Base-by-base conservation (phyloP, 2,797 vertebrate genomes). In the Cetoscarus ocellatus region DNA sequence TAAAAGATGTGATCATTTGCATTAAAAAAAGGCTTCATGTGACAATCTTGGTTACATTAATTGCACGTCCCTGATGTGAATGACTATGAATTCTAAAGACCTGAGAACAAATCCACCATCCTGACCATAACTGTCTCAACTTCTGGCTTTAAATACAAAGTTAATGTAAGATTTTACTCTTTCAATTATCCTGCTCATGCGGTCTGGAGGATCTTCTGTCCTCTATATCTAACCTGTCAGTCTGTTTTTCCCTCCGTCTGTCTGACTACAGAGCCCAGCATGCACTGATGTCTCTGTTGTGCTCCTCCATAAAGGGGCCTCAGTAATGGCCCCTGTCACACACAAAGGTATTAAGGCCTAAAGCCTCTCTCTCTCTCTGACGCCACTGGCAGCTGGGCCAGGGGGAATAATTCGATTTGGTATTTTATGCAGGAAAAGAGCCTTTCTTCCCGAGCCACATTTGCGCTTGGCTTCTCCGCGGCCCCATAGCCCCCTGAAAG, bases 331-430 rank as follows among this genome's bases (percentile, higher is more conserved):
- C 87, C 86, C 89, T 94, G 93, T 94, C 93, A 83, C 90, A 92
- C 88, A 91, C 90, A 88, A 92, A 89, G 89, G 87, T 90, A 91
- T 93, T 91, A 92, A 88, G 83, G 66, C 84, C 89, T 84, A 83
- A 88, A 91, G 76, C 87, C 82, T 85, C 79, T 79, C 48, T 27
- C 48, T 50, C 18, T 50, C 74, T 70, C 69, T 54, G 83, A 89
- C 79, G 85, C 88, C 88, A 80, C 83, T 90, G 90, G 91, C 94
- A 94, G 94, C 92, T 94, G 94, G 91, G 88, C 80, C 86, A 63
- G 86, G 13, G 85, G 88, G 85, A 90, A 93, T 95, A 95, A 95
- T 95, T 94, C 78, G 92, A 95, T 95, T 95, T 93, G 88, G 90
- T 90, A 89, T 91, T 94, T 94, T 93, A 93, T 88, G 86, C 92